Evolutionary conservation across 2,797 vertebrate genomes (phyloP).

Genomic region (Aeoliscus strigatus): DNA sequence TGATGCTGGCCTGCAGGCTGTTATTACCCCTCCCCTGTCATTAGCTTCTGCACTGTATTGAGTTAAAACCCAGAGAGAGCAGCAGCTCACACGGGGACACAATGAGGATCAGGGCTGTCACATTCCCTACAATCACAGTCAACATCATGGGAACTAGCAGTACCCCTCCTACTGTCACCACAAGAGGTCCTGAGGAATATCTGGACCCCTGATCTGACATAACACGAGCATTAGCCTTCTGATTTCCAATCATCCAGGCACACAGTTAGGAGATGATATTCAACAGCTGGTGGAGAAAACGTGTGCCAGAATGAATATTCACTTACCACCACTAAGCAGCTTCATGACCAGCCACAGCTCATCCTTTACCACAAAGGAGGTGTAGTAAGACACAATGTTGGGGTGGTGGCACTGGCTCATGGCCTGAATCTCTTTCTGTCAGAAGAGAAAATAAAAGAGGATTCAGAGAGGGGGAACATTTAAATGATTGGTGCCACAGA

Average conservation of each 20-base stretch:
- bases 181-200: slow-evolving; percentile 1
- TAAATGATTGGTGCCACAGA: too few species aligned
- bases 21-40: slow-evolving; percentile 72
- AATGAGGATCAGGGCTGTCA: slow-evolving; percentile 59
- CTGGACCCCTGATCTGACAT: background rate
- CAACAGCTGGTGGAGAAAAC: background rate
- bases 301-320: background rate
- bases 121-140: slow-evolving; percentile 59
- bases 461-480: background rate
- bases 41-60: slow-evolving; percentile 55
- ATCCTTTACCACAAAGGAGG: slow-evolving; percentile 97
- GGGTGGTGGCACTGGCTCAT: slow-evolving; percentile 99
- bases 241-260: background rate
- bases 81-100: slow-evolving; percentile 46
- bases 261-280: background rate
- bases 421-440: slow-evolving; percentile 98
- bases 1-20: slow-evolving; percentile 48
- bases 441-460: slow-evolving; percentile 23
- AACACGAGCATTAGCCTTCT: background rate
- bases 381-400: slow-evolving; percentile 98
- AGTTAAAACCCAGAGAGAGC: slow-evolving; percentile 57
- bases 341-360: slow-evolving; percentile 99
- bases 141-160: slow-evolving; percentile 26
- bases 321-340: slow-evolving; percentile 94
- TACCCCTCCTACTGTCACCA: slow-evolving; percentile 6